Percentiles rank a stretch among this genome's conserved stretches.
Evolutionary conservation across 2,113 vertebrate genomes (phyloP).

Genomic region (Alectura lathami): DNA sequence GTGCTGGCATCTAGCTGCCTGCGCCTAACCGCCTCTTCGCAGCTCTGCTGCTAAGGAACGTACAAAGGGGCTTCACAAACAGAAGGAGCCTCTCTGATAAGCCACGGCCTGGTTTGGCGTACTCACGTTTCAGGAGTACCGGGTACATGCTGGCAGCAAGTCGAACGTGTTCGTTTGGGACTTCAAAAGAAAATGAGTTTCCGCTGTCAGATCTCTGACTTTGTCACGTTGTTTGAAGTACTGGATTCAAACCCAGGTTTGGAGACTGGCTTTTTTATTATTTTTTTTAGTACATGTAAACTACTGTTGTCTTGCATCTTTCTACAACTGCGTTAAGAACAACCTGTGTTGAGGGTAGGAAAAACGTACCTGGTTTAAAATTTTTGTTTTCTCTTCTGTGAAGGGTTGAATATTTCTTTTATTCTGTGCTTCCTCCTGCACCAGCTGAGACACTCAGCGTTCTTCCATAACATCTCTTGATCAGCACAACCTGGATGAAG

Average conservation of each 20-base stretch:
- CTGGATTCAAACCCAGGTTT: background rate
- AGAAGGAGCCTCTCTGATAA: background rate
- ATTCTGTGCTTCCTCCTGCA: background rate
- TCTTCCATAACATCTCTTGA: background rate
- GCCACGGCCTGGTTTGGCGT: background rate
- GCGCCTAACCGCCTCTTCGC: background rate
- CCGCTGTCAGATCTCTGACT: background rate
- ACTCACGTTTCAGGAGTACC: background rate
- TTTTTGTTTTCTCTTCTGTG: background rate
- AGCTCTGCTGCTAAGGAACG: constrained; percentile 14
- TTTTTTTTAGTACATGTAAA: background rate
- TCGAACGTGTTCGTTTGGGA: accelerated
- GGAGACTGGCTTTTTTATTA: background rate
- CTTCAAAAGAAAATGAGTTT: constrained; percentile 6
- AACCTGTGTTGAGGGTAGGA: background rate
- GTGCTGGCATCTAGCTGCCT: background rate
- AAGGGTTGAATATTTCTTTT: background rate
- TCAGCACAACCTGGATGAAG: background rate
- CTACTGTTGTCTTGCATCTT: background rate
- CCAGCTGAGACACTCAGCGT: background rate
- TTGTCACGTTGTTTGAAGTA: constrained; percentile 3
- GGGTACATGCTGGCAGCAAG: background rate
- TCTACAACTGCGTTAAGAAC: background rate
- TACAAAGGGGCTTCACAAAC: constrained; percentile 8
- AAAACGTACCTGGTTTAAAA: background rate